Conservation (phyloP, 2,113 vertebrate genomes). For the Elephas maximus region DNA sequence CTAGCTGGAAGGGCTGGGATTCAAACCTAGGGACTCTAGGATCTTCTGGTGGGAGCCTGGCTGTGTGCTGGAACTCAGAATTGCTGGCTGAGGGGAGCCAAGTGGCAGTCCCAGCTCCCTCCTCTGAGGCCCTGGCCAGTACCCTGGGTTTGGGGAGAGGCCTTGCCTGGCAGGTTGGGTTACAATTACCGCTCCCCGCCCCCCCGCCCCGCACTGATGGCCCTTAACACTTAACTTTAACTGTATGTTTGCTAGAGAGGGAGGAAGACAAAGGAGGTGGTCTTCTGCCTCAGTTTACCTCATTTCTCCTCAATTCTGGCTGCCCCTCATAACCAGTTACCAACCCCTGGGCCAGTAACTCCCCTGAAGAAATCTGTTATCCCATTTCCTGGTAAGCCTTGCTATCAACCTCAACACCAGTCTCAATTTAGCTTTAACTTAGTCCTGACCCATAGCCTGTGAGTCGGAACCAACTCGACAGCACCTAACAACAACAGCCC, state of each 20-base stretch:
- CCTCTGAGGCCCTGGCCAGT: background rate
- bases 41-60: background rate
- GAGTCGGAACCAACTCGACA: too few species aligned
- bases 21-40: background rate
- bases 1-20: background rate
- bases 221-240: background rate
- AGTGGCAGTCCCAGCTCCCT: background rate
- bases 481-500: too few species aligned
- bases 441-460: background rate
- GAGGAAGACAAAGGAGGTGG: background rate
- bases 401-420: fast-evolving
- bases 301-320: background rate
- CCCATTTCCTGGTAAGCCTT: background rate
- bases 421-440: background rate
- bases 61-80: background rate
- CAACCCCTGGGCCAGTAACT: background rate
- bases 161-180: background rate
- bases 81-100: too few species aligned
- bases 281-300: background rate
- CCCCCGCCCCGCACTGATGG: background rate
- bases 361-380: background rate
- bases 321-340: background rate
- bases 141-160: background rate
- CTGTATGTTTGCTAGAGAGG: background rate
- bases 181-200: too few species aligned